Evolutionary conservation across 2,113 vertebrate species (phyloP).

Genomic region (Dromaius novaehollandiae): DNA sequence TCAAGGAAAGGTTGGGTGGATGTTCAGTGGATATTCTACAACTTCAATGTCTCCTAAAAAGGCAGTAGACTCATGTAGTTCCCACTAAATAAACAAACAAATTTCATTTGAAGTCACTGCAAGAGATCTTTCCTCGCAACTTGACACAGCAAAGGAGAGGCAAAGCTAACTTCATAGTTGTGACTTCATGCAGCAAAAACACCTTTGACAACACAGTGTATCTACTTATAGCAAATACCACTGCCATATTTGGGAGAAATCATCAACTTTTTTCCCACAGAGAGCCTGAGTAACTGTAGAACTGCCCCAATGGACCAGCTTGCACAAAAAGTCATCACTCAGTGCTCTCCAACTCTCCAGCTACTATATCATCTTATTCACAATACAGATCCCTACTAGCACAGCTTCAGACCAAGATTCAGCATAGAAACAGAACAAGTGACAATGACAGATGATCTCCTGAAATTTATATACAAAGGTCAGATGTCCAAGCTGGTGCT

Average conservation of each 20-base stretch:
- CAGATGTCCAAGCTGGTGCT: neutral
- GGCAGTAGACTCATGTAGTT: neutral
- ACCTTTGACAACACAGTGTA: neutral
- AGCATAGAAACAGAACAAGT: neutral
- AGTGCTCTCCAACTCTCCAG: neutral
- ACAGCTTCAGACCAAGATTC: neutral
- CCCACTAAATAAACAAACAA: neutral
- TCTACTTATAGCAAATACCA: neutral
- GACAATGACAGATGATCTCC: neutral
- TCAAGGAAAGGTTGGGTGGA: neutral
- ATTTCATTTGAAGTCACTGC: neutral
- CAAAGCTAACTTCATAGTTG: neutral
- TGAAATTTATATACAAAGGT: neutral
- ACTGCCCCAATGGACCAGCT: neutral
- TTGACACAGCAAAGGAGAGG: neutral
- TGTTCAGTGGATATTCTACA: neutral
- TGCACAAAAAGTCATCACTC: neutral
- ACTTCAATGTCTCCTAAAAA: neutral
- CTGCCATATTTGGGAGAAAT: neutral
- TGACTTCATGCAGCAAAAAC: neutral
- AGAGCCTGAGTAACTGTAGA: neutral
- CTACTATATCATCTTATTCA: neutral
- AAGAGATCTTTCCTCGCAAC: neutral
- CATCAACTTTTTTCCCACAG: neutral
- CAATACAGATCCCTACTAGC: neutral